These are phyloP conservation scores for Ceratina calcarata DNA, from an alignment of 1,140 invertebrate genomes.

Conservation along the genomic window DNA sequence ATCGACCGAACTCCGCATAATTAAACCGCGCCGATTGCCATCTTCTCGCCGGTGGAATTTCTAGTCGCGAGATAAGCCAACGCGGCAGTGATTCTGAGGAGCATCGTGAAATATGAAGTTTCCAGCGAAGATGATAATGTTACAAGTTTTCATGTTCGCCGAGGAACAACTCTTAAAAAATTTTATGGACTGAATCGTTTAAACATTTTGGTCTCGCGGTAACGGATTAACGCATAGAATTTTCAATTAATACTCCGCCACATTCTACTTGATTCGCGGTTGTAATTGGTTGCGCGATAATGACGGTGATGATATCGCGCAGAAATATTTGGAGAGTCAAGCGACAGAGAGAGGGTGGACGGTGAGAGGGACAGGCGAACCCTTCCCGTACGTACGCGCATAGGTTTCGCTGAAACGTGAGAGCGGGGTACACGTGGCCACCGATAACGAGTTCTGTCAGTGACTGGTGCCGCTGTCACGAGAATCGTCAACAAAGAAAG, in stretches of 20 bases:
- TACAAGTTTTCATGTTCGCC: neutral
- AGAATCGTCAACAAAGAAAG: constrained; percentile 60
- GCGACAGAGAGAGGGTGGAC: neutral
- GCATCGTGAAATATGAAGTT: constrained; percentile 5
- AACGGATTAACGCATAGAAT: constrained; percentile 9
- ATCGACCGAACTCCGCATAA: constrained; percentile 65
- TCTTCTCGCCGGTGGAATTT: constrained; percentile 51
- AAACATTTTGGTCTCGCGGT: neutral
- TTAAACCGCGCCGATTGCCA: constrained; percentile 65
- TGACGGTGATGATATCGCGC: constrained; percentile 37
- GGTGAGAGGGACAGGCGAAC: neutral
- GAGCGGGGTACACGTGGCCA: constrained; percentile 21
- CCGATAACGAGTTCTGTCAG: constrained; percentile 59
- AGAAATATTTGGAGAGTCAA: constrained; percentile 41
- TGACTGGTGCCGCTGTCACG: constrained; percentile 57
- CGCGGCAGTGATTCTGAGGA: constrained; percentile 4
- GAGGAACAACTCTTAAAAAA: neutral
- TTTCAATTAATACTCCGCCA: constrained; percentile 24
- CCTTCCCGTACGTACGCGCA: neutral
- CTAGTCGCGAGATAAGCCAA: constrained; percentile 52
- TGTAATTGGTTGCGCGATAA: constrained; percentile 38
- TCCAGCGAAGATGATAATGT: neutral
- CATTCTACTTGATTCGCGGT: constrained; percentile 20
- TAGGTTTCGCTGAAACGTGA: neutral
- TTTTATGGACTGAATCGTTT: neutral